phyloP scores from a whole-genome alignment of 2,113 vertebrate species.

The Poicephalus gulielmi region DNA sequence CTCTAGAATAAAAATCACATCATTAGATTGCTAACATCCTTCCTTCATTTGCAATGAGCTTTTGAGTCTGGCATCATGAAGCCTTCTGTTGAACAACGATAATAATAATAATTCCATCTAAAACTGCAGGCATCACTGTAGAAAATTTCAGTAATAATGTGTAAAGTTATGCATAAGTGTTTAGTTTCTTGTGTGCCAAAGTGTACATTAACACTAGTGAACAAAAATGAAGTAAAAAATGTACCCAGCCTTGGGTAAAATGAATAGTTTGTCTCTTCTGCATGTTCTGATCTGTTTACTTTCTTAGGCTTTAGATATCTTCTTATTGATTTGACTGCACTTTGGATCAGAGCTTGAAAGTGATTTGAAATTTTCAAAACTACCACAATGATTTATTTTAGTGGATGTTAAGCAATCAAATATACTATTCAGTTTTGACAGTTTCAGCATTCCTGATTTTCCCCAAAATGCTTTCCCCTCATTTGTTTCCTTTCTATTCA shows the following conservation, averaged over 20 bases:
- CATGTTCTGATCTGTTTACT: not conserved
- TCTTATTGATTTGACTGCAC: not conserved
- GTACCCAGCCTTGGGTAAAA: not conserved
- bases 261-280: not conserved
- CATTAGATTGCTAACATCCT: not conserved
- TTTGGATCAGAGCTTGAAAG: not conserved
- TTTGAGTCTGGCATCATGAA: not conserved
- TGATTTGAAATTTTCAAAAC: not conserved
- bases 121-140: not conserved
- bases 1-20: not conserved
- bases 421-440: not conserved
- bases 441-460: not conserved
- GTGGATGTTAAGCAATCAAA: not conserved
- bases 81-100: not conserved
- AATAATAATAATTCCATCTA: not conserved
- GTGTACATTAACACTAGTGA: accelerated
- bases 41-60: not conserved
- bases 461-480: not conserved
- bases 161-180: not conserved
- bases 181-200: not conserved
- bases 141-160: not conserved
- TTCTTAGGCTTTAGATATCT: not conserved
- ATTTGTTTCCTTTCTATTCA: not conserved
- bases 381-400: not conserved
- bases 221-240: not conserved